Evolutionary conservation across 2,113 vertebrate species (phyloP), one percentile per base, ranked within the genome.

Genomic region (Regulus satrapa): DNA sequence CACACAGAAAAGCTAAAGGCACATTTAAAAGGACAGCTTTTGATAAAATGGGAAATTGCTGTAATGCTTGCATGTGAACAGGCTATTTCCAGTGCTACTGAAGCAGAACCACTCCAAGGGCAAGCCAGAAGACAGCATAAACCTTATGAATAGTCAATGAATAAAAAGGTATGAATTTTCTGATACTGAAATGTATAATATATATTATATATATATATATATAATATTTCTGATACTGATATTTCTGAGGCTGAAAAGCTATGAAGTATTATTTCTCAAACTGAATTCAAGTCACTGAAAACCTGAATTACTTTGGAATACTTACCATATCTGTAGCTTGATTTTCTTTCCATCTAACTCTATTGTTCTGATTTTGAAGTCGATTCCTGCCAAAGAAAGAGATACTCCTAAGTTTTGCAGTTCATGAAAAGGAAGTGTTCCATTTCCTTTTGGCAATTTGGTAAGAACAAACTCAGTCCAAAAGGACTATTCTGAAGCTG

Each of bases 311-410:
- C 14, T 89, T 91, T 43, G n/a, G 15, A 72, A 69, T n/a, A 97
- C 98, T 98, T 97, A 99, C 99, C 99, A 99, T 96, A 99, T 99
- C 21, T 99, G 99, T 88, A 99, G 98, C 92, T 99, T 99, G 94
- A 99, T 99, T 98, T 99, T 99, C 98, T 99, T 99, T 82, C 99
- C 99, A 93, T 99, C 99, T 88, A 99, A 97, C 97, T 99, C 99
- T 97, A 99, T 99, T 62, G 99, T 99, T 97, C 99, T 97, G 98
- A 99, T 99, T 98, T 99, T 99, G 93, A 99, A 99, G 97, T 99
- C 99, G 62, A 99, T 99, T 93, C 99, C 99, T 99, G 97, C n/a
- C 94, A 97, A 88, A 96, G 91, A 97, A 92, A 98, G 40, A 97
- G 54, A 96, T 14, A 96, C 20, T 52, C n/a, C 91, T 96, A 46